Base-by-base conservation (phyloP, 2,797 vertebrate species). In the Anniella stebbinsi region DNA sequence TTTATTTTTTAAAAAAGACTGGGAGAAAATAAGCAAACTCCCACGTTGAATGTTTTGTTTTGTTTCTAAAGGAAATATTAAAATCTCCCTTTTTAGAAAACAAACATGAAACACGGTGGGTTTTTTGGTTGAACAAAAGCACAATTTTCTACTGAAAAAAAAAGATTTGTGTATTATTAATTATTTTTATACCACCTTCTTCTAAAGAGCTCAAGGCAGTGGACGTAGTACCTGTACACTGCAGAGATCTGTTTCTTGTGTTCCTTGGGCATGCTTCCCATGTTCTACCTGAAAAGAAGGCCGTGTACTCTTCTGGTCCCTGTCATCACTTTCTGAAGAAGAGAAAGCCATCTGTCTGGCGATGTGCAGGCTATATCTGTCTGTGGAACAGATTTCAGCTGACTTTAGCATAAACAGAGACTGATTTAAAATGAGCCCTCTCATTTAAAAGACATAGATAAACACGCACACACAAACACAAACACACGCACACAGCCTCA, bases 21-120 rank as follows among this genome's bases (percentile, higher is more conserved):
- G 75, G 38, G 76, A 41, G 91, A 17, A 88, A 94, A 89, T 86
- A 92, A 93, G 94, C 91, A 80, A 92, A 54, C 81, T 95, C 94
- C 93, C 93, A 84, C 57, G 54, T 78, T 93, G 48, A 87, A 73
- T 92, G 45, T 93, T 94, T 94, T 94, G 60, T 25, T 85, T 85
- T 51, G 3, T 28, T 38, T 93, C 66, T 80, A 95, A 81, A 95
- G 93, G 28, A 60, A 70, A 90, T 76, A 90, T 94, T 94, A 89
- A 77, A 92, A 94, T 77, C 13, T 91, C 83, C 84, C 91, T 87
- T 87, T 89, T 88, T 67, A 60, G 12, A 38, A 38, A 76, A 23
- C 18, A 82, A 86, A 91, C 18, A 0, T 25, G 41, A 21, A 0
- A 0, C 0, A 0, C 0, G 3, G 45, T 75, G 45, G 54, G 80